Evolutionary conservation across 2,888 invertebrate genomes (phyloP), one percentile per base, ranked within the genome.

Genomic region (Caenorhabditis sp.): DNA sequence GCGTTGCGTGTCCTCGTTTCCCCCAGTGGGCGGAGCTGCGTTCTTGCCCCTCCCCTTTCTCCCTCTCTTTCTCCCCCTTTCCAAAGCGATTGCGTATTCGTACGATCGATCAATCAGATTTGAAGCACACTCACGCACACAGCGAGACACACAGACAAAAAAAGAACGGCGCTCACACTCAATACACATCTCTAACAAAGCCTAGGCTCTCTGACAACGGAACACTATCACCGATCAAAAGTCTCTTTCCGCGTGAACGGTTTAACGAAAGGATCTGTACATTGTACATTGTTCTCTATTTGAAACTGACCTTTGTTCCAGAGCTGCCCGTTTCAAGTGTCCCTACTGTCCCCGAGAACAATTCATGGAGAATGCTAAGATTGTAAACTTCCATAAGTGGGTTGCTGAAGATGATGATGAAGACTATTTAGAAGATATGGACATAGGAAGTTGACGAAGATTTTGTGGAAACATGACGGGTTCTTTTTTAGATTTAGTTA

Each of bases 281-380:
- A 3, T 15, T 40, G 40, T 3, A 40, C 40, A 40, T 40, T 56
- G 28, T n/a, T n/a, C 26, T 56, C 58, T 58, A 5, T 32, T 58
- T 50, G 32, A 47, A 35, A 51, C 32, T 82, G 72, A 80, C 72
- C 80, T 80, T 82, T 78, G 71, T 80, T 82, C n/a, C 76, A 82
- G 78, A 15, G 22, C 24, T 44, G 13, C 53, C 1, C 97, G 97
- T 92, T 95, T 99, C 92, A 99, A 99, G 93, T 99, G 99, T 92
- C 98, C 98, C 0, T 99, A 99, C 93, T 99, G 99, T 92, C 98
- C 98, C 0, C 95, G 97, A 92, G 98, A 99, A 93, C 94, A 97
- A 95, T 93, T 24, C 15, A 32, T 67, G 18, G 80, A 76, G 15
- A 11, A 18, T 3, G 56, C 82, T 6, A 64, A 40, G 40, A 9